Evolutionary conservation across 2,888 invertebrate genomes (phyloP), one percentile per base, ranked within the genome.

Genomic region (Meloe dianella): DNA sequence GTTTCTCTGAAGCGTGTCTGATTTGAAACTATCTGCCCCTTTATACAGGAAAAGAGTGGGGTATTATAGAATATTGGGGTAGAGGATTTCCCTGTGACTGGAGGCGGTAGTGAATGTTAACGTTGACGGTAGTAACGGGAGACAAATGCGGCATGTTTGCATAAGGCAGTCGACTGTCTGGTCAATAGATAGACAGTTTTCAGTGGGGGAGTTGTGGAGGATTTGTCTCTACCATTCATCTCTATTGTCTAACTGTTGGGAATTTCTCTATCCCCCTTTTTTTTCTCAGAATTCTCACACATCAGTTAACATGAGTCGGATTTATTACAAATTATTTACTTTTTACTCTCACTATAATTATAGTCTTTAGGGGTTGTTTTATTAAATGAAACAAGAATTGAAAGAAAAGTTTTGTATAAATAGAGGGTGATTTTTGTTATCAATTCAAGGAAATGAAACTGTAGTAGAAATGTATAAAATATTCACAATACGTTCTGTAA

Each of bases 241-340:
- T 64, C 57, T 56, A 63, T 66, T 66, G 60, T 63, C 35, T 59
- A 12, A 14, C 17, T 38, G 59, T 65, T 41, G 62, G 47, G 58
- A 63, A 60, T 58, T 59, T 41, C 61, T 60, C 66, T 58, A 64
- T 64, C 64, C 65, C 60, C 63, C 66, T 59, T 68, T 69, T 71
- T 74, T 74, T 70, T 65, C 58, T 65, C 58, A 64, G 64, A 63
- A 61, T 70, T 75, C 71, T 74, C 72, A 74, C 74, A 74, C 71
- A 75, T 75, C 75, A 71, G 66, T 73, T 64, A 69, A 69, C 74
- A 73, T 69, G 72, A 75, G 69, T 71, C 68, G 72, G 75, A 73
- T 75, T 77, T 75, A 75, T 74, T 75, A 71, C 73, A 71, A 71
- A 75, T 75, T 75, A 74, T 74, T 75, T 76, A 71, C 73, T 73